These are phyloP conservation scores for Cotesia congregata DNA, from an alignment of 2,888 invertebrate species.

Conservation along the genomic window DNA sequence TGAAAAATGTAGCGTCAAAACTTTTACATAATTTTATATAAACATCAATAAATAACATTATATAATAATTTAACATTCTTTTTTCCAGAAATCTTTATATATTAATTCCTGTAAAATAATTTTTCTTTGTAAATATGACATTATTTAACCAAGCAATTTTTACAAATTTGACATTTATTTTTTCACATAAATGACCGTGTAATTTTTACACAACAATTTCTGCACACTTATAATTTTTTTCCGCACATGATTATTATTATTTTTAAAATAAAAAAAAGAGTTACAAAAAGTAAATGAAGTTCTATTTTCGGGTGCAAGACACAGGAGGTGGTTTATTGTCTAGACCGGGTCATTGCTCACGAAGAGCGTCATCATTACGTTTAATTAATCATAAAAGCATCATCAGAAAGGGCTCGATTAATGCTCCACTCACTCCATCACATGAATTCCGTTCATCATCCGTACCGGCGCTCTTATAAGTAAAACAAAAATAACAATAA, in stretches of 20 bases:
- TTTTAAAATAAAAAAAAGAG: background rate
- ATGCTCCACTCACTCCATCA: slow-evolving; percentile 48
- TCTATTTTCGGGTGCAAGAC: slow-evolving; percentile 5
- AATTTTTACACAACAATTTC: no score
- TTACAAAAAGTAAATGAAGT: slow-evolving; percentile 14
- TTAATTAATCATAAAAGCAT: slow-evolving; percentile 64
- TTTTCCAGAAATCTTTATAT: no score
- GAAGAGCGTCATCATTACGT: slow-evolving; percentile 55
- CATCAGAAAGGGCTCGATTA: slow-evolving; percentile 57
- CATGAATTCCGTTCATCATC: slow-evolving; percentile 25
- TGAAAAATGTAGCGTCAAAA: no score
- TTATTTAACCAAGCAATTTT: no score
- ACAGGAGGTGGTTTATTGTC: slow-evolving; percentile 60
- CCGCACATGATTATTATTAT: background rate
- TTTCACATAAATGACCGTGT: no score
- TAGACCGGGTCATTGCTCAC: slow-evolving; percentile 61
- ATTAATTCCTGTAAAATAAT: no score
- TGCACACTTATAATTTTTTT: no score
- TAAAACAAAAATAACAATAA: slow-evolving; percentile 23
- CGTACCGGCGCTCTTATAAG: slow-evolving; percentile 6
- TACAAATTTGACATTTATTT: no score
- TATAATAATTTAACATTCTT: no score
- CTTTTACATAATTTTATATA: no score
- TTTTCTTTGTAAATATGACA: no score
- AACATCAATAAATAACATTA: no score